phyloP scores from a whole-genome alignment of 2,888 invertebrate species.

The Acronicta leporina region DNA sequence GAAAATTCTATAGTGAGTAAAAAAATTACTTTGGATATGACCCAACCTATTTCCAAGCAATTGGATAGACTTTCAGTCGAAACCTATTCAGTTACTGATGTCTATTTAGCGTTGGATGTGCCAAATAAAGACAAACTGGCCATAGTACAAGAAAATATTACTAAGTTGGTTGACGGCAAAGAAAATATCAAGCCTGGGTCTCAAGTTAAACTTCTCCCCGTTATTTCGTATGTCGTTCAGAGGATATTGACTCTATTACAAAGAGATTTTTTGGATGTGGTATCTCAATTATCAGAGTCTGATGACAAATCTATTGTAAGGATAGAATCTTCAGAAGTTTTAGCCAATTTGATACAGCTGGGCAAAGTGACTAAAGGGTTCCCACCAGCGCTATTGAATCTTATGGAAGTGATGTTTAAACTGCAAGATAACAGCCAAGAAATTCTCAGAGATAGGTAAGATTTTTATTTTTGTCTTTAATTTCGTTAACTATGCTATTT shows the following conservation, averaged over 20 bases:
- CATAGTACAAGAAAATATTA: conserved; percentile 62
- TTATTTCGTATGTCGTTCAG: conserved; percentile 87
- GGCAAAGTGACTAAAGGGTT: conserved; percentile 69
- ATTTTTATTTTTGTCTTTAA: background rate
- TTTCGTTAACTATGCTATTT: too few relatives aligned
- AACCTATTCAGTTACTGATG: conserved; percentile 59
- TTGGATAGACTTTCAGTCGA: conserved; percentile 61
- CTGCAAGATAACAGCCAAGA: conserved; percentile 55
- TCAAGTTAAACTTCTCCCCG: conserved; percentile 86
- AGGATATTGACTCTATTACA: conserved; percentile 73
- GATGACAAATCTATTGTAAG: conserved; percentile 30
- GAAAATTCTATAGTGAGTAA: conserved; percentile 64
- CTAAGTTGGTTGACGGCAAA: conserved; percentile 53
- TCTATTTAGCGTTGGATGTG: conserved; percentile 70
- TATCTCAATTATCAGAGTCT: conserved; percentile 44
- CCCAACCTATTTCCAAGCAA: conserved; percentile 73
- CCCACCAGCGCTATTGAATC: conserved; percentile 69
- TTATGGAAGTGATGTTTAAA: conserved; percentile 69
- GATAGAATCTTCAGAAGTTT: conserved; percentile 49
- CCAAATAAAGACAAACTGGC: conserved; percentile 63
- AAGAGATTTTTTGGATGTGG: conserved; percentile 61
- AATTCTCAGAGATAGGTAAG: conserved; percentile 64
- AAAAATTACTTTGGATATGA: conserved; percentile 70
- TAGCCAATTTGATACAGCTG: conserved; percentile 59
- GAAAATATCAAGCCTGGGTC: conserved; percentile 39